Base-by-base conservation (phyloP, 2,888 invertebrate genomes). In the Harmothoe impar region DNA sequence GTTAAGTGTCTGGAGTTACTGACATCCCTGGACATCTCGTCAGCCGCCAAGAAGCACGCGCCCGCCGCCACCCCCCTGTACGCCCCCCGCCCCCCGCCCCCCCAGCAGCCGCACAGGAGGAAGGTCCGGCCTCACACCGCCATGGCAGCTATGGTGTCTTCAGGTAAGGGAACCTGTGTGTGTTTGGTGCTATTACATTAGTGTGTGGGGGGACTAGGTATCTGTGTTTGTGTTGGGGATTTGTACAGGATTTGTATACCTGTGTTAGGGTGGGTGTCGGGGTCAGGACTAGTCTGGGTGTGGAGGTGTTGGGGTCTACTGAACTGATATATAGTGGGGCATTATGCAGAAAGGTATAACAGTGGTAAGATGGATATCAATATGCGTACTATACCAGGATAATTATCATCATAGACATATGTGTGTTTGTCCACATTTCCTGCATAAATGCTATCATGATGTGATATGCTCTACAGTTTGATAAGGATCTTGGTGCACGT, bases 1-100 rank as follows among this genome's bases (percentile, higher is more conserved):
- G 93, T 94, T 33, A 94, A 94, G 92, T 94, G 95, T 90, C 91
- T 94, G 89, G 94, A 95, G 86, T 90, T 95, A 52, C 92, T 95
- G 25, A 93, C 94, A 23, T 92, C 94, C 54, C 91, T 95, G 56
- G 92, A 93, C 78, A 90, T 92, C 0, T 84, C 91, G 17, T 23
- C 91, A 43, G 91, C 90, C 15, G 31, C 89, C 54, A 90, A 86
- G 52, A 52, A 84, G 43, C 89, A 89, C 12, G 77, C 35, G n/a
- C 77, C 35, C 20, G 43, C 68, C 43, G 43, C 77, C 72, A 43
- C 72, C 25, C 43, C 43, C 31, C 23, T 51, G 52, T 86, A 35
- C 29, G n/a, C 54, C 29, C 35, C 51, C 31, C 62, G 29, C 7
- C 72, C 51, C 43, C 35, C 15, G 88, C 29, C 15, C 62, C 43